Percentiles rank a stretch among this genome's conserved stretches.
Conservation (phyloP, 2,797 vertebrate species). For the Neomorphus geoffroyi region DNA sequence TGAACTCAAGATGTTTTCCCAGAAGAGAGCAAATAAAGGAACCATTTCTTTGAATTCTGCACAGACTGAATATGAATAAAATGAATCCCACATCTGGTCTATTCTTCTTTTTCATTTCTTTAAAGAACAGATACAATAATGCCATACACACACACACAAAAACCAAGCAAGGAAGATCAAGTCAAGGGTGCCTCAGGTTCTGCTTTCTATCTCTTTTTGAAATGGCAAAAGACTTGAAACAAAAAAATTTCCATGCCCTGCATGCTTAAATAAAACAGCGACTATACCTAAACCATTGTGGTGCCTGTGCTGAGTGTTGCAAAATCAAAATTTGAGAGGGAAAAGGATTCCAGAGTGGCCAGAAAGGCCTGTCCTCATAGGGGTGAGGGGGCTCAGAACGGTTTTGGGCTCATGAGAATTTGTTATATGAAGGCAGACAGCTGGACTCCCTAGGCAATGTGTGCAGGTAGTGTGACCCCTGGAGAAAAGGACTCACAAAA, state of each 20-base stretch:
- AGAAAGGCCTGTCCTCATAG: background rate
- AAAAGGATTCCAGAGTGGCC: background rate
- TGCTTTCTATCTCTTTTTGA: background rate
- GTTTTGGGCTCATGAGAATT: background rate
- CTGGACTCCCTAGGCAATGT: rapidly evolving
- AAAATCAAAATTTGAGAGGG: background rate
- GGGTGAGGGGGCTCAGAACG: background rate
- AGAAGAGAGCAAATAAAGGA: constrained; percentile 54
- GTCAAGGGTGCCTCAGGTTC: background rate
- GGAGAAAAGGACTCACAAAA: background rate
- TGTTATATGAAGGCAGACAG: rapidly evolving
- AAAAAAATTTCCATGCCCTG: background rate
- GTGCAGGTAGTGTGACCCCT: background rate
- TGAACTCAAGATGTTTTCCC: constrained; percentile 59
- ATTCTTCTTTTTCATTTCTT: constrained; percentile 36
- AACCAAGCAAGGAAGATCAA: background rate
- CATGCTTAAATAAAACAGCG: background rate
- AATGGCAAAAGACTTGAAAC: background rate
- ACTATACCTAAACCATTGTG: background rate
- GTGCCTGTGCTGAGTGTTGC: background rate
- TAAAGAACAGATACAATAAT: background rate
- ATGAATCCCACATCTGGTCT: constrained; percentile 38
- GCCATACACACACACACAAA: background rate
- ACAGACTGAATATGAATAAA: constrained; percentile 19
- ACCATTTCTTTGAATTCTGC: constrained; percentile 41